Evolutionary conservation across 1,140 invertebrate species (phyloP).

Genomic region (Laupala kohalensis): DNA sequence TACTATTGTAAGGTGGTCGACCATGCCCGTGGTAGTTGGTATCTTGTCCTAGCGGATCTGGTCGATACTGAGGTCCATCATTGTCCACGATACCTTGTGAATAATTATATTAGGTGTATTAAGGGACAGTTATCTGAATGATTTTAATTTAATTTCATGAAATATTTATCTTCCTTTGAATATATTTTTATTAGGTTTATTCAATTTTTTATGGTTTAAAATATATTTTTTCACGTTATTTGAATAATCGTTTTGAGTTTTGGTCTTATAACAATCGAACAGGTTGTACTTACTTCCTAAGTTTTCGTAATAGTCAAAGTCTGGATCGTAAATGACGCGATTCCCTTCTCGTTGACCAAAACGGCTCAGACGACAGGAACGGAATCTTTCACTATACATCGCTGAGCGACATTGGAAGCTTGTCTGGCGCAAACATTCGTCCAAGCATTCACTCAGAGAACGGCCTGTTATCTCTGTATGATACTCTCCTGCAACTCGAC

Average conservation of each 20-base stretch:
- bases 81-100: no score
- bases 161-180: no score
- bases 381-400: conserved; percentile 70
- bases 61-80: conserved; percentile 25
- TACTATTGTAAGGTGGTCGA: conserved; percentile 28
- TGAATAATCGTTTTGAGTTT: no score
- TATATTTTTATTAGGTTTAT: no score
- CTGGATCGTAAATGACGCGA: conserved; percentile 74
- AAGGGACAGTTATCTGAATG: no score
- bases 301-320: conserved; percentile 86
- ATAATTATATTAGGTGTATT: no score
- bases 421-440: conserved; percentile 74
- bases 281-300: conserved; percentile 68
- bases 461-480: conserved; percentile 78
- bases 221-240: no score
- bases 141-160: no score
- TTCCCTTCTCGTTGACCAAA: conserved; percentile 80
- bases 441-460: conserved; percentile 73
- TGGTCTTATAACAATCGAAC: no score
- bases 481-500: conserved; percentile 68
- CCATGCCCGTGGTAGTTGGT: conserved; percentile 31
- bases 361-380: conserved; percentile 68
- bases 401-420: conserved; percentile 78
- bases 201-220: no score
- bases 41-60: conserved; percentile 38